These are phyloP conservation scores for Scaptomyza graminum DNA, from an alignment of 1,140 invertebrate species.

Conservation along the genomic window DNA sequence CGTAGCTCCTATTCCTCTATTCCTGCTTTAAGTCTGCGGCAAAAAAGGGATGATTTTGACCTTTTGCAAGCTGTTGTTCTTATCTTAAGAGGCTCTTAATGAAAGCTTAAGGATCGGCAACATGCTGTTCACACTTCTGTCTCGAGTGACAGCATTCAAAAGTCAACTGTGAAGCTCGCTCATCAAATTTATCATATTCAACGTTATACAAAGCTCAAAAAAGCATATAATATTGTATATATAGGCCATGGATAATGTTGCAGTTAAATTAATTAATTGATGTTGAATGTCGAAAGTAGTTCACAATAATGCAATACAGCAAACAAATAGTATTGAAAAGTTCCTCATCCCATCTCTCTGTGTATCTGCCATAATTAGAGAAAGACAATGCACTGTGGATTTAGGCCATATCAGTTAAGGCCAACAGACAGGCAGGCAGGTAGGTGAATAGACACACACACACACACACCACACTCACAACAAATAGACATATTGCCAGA, in stretches of 20 bases:
- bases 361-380: conserved; percentile 28
- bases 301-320: neutral
- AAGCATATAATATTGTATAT: too few species aligned
- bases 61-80: neutral
- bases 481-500: conserved; percentile 37
- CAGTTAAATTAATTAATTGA: neutral
- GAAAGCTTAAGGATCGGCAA: too few species aligned
- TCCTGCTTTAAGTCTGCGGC: neutral
- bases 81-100: conserved; percentile 3
- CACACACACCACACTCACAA: conserved; percentile 10
- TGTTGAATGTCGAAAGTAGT: neutral
- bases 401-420: conserved; percentile 19
- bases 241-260: neutral
- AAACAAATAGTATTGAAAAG: neutral
- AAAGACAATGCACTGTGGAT: conserved; percentile 23
- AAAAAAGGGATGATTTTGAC: neutral
- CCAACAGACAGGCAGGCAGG: conserved; percentile 21
- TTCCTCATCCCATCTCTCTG: neutral
- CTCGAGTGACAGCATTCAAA: neutral
- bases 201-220: too few species aligned
- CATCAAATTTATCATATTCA: too few species aligned
- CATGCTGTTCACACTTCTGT: neutral
- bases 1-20: neutral
- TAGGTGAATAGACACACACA: conserved; percentile 17
- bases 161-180: too few species aligned